Evolutionary conservation across 2,797 vertebrate species (phyloP), one percentile per base, ranked within the genome.

Genomic region (Etheostoma nigrum): DNA sequence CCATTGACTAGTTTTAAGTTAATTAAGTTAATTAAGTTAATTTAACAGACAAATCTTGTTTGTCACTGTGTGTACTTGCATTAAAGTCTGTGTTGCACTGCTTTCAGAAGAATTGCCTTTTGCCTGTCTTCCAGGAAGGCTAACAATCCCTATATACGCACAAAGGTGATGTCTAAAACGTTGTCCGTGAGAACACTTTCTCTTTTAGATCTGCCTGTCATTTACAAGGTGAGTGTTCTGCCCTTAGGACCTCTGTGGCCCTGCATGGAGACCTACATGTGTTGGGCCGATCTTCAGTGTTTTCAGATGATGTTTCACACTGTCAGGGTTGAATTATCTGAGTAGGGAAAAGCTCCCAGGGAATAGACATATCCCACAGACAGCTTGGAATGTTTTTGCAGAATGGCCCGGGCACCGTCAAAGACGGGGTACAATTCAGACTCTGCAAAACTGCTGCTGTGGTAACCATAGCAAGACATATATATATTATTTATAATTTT

Each of bases 221-320:
- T 88, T 89, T 87, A 86, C 86, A 84, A 80, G 85, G 87, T 83
- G 86, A 88, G 74, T 57, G 64, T 63, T 88, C 67, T 87, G 90
- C 74, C 90, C 86, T 79, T 21, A 74, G 76, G 86, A 88, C 87
- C 87, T 84, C 78, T 33, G 77, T 62, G 82, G 88, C 86, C 86
- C 85, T 67, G 68, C 65, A 70, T 1, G 45, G 83, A 91, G 90
- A 89, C 77, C 87, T 92, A 89, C 91, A 93, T 92, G 85, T 94
- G 90, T 91, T 82, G 82, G 70, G 72, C 72, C 60, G 42, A 82
- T 87, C 78, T 64, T 76, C 79, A 5, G 72, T 87, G 85, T 91
- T 90, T 91, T 92, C 75, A 87, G 86, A 90, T 90, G 89, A 90
- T 89, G 87, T 90, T 90, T 93, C 91, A 91, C 90, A 91, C 91